These are phyloP conservation scores for Parotocinclus haroldoi DNA, from an alignment of 2,797 vertebrate species.

Conservation along the genomic window DNA sequence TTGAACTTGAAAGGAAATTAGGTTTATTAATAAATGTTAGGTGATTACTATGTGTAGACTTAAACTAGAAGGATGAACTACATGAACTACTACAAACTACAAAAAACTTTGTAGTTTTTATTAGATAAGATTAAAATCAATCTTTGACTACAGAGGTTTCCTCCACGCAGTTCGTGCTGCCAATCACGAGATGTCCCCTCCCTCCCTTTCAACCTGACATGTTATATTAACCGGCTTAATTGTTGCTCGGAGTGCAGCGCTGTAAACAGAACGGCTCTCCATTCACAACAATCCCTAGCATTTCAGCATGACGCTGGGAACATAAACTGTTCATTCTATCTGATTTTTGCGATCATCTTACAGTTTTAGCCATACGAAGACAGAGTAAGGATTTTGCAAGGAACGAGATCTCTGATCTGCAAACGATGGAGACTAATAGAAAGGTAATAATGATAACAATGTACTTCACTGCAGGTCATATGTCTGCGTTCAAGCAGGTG, in stretches of 20 bases:
- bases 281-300: background rate
- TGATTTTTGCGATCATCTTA: background rate
- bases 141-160: too few relatives aligned
- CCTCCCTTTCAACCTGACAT: slow-evolving; percentile 13
- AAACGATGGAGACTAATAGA: slow-evolving; percentile 59
- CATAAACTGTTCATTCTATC: background rate
- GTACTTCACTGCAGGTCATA: too few relatives aligned
- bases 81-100: too few relatives aligned
- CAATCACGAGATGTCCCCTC: background rate
- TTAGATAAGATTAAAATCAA: too few relatives aligned
- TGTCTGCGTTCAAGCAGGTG: too few relatives aligned
- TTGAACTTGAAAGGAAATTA: too few relatives aligned
- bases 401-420: background rate
- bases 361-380: background rate
- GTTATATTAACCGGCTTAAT: slow-evolving; percentile 38
- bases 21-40: too few relatives aligned
- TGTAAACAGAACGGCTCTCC: background rate
- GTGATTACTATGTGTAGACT: too few relatives aligned
- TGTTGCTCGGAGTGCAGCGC: background rate
- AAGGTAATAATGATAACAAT: slow-evolving; percentile 58
- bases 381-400: background rate
- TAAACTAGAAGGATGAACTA: too few relatives aligned
- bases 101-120: too few relatives aligned
- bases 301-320: background rate
- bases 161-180: background rate